Evolutionary conservation across 92 coral and sea anemone genomes (phyloP), one percentile per base, ranked within the genome.

Genomic region (Chrysogorgia sp.): DNA sequence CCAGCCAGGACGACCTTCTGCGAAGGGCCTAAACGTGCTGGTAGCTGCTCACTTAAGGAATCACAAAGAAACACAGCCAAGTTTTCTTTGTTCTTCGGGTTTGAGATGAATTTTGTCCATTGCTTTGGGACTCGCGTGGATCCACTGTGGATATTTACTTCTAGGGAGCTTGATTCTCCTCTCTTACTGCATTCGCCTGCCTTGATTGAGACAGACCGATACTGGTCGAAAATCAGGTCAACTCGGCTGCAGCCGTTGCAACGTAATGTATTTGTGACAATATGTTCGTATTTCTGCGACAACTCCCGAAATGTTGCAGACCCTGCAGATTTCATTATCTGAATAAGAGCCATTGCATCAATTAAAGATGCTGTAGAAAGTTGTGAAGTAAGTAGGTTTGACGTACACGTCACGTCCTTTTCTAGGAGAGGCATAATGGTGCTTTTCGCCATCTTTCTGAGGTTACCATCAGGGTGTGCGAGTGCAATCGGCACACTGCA

Each of bases 391-490:
- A 86, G 86, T 45, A 76, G 76, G 67, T 50, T 66, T 22, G 88
- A 58, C 0, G 14, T 15, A 37, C 70, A 74, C 6, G 45, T 10
- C 64, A 70, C 71, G 10, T 81, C 48, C 41, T 76, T 81, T 26
- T 81, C 83, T 40, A 86, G 32, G n/a, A 81, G 26, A n/a, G 65
- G 79, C 90, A 75, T 75, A 30, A 83, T 74, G 43, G 80, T 52
- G 83, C 88, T 80, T 79, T 87, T 80, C 19, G 72, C 53, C 28
- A 86, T 79, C 85, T 87, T 87, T 32, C 82, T 30, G 21, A 87
- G 84, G 34, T 67, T 87, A 33, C 91, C 88, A 75, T 87, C 91
- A 21, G 91, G 86, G 77, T 83, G 85, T 48, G n/a, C 87, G 58
- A 86, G 90, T 25, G 90, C 66, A 56, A 87, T 53, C 15, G 87